Percentiles rank a stretch among this genome's conserved stretches.
Evolutionary conservation across 2,888 invertebrate genomes (phyloP).

Genomic region (Chrysomela aeneicollis): DNA sequence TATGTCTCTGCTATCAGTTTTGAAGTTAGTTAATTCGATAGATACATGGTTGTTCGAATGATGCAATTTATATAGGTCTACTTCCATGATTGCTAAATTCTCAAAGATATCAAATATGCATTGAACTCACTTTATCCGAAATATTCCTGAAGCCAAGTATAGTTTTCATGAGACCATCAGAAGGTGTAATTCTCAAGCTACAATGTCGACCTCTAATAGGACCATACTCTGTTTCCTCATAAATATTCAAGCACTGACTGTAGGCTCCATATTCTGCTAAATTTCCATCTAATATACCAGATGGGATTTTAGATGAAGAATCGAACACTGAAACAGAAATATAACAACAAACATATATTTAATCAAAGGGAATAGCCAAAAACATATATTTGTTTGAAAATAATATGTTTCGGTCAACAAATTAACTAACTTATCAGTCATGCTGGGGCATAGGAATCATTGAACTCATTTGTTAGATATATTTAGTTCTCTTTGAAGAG

Average conservation of each 20-base stretch:
- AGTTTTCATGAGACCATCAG: conserved; percentile 39
- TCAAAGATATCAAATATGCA: neutral
- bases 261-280: conserved; percentile 61
- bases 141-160: conserved; percentile 49
- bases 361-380: too few relatives aligned
- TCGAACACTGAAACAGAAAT: conserved; percentile 60
- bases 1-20: too few relatives aligned
- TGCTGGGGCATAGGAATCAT: too few relatives aligned
- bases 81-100: too few relatives aligned
- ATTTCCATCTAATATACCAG: conserved; percentile 61
- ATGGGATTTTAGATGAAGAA: conserved; percentile 62
- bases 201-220: conserved; percentile 61
- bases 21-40: too few relatives aligned
- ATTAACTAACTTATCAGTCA: too few relatives aligned
- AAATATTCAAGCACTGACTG: conserved; percentile 58
- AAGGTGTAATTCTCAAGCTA: conserved; percentile 45
- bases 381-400: too few relatives aligned
- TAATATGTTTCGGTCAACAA: too few relatives aligned
- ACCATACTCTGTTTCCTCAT: conserved; percentile 44
- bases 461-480: too few relatives aligned
- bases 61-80: too few relatives aligned
- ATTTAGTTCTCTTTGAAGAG: too few relatives aligned
- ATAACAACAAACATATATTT: neutral
- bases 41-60: too few relatives aligned
- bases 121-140: conserved; percentile 44